phyloP scores from a whole-genome alignment of 2,113 vertebrate genomes.

The Pachycephala philippinensis region DNA sequence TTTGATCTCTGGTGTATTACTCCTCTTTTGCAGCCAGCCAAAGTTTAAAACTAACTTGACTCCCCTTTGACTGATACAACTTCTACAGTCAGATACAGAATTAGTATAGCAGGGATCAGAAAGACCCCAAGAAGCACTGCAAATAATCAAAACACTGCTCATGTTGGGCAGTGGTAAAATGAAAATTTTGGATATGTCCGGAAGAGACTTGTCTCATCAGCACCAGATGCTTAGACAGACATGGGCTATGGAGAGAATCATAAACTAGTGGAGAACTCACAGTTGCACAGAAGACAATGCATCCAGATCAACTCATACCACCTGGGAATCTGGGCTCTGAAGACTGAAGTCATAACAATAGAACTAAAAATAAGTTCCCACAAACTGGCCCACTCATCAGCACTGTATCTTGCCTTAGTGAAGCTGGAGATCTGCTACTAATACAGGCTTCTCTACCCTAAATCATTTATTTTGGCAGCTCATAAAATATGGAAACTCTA shows the following conservation, averaged over 20 bases:
- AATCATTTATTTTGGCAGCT: constrained; percentile 69
- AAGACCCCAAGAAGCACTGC: neutral
- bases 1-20: constrained; percentile 72
- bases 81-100: constrained; percentile 49
- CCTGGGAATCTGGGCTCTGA: constrained; percentile 28
- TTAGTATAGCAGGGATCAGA: neutral
- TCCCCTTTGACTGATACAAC: constrained; percentile 59
- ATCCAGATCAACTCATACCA: neutral
- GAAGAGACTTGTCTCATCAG: neutral
- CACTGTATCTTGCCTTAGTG: constrained; percentile 25
- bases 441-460: constrained; percentile 40
- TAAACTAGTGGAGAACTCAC: neutral
- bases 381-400: constrained; percentile 25
- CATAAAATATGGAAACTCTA: constrained; percentile 66
- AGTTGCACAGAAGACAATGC: neutral
- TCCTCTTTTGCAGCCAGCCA: constrained; percentile 68
- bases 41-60: constrained; percentile 69
- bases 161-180: neutral
- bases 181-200: neutral
- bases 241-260: neutral
- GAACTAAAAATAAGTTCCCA: constrained; percentile 49
- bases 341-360: constrained; percentile 12
- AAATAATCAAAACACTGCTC: neutral
- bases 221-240: neutral
- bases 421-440: constrained; percentile 63